Percentiles rank a stretch among this genome's conserved stretches.
These are phyloP conservation scores for Drepana arcuata DNA, from an alignment of 1,140 invertebrate species.

Conservation along the genomic window DNA sequence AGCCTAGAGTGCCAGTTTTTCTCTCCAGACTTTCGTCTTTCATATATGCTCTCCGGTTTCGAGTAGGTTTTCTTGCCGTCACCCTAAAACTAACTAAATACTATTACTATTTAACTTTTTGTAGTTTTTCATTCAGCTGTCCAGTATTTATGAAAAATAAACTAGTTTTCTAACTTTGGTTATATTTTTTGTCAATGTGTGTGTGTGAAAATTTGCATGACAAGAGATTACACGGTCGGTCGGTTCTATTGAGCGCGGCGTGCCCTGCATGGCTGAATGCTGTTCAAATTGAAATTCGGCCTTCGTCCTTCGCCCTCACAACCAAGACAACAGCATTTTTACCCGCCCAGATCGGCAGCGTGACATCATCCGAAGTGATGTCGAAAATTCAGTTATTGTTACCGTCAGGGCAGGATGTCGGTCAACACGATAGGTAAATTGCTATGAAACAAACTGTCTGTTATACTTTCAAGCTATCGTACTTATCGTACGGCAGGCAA, in stretches of 20 bases:
- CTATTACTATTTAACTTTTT: conserved; percentile 1
- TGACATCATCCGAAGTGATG: conserved; percentile 15
- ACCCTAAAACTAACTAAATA: neutral
- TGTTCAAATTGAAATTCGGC: conserved; percentile 18
- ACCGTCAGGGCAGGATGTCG: no score
- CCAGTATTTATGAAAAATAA: no score
- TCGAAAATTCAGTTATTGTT: conserved; percentile 14
- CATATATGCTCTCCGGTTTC: neutral
- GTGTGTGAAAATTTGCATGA: conserved; percentile 24
- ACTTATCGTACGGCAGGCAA: no score
- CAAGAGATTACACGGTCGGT: conserved; percentile 11
- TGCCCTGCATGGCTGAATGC: conserved; percentile 11
- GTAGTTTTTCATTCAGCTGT: conserved; percentile 2
- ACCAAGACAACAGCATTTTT: conserved; percentile 15
- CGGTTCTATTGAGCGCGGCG: no score
- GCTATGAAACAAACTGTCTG: no score
- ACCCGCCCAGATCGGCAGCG: conserved; percentile 4
- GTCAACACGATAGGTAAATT: no score
- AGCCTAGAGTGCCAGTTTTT: no score
- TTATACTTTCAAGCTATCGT: no score
- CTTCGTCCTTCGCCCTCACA: conserved; percentile 19
- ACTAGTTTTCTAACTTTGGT: no score
- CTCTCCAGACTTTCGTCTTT: no score
- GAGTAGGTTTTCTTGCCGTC: neutral
- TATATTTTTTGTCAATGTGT: no score